Evolutionary conservation across 2,113 vertebrate genomes (phyloP).

Genomic region (Ardeotis arabs): DNA sequence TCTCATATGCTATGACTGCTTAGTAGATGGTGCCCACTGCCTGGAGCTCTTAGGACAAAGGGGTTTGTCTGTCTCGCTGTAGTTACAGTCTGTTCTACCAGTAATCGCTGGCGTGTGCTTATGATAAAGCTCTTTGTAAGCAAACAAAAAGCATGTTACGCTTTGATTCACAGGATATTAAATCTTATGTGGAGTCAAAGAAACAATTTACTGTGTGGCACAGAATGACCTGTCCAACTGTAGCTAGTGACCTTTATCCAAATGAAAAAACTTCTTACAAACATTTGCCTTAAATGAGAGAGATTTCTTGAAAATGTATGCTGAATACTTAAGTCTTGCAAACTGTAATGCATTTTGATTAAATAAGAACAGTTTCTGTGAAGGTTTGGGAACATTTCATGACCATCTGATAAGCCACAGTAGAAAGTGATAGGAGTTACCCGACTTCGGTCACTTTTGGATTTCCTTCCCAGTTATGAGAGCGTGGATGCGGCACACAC

Average conservation of each 20-base stretch:
- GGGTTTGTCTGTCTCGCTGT: neutral
- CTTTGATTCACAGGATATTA: constrained; percentile 58
- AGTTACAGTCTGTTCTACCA: neutral
- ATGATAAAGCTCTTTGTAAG: constrained; percentile 16
- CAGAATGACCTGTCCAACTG: constrained; percentile 20
- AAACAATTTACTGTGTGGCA: constrained; percentile 23
- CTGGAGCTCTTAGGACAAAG: neutral
- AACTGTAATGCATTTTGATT: neutral
- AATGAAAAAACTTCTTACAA: constrained; percentile 7
- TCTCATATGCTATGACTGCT: neutral
- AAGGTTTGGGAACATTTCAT: neutral
- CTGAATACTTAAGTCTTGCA: neutral
- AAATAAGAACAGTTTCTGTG: neutral
- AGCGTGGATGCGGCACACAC: fast-evolving
- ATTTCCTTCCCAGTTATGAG: neutral
- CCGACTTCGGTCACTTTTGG: neutral
- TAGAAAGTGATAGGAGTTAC: neutral
- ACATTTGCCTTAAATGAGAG: neutral
- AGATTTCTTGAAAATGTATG: neutral
- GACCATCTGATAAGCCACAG: neutral
- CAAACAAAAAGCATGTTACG: neutral
- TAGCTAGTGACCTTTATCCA: neutral
- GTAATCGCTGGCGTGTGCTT: neutral
- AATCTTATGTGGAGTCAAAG: constrained; percentile 37
- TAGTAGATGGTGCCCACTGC: neutral